phyloP scores from a whole-genome alignment of 2,113 vertebrate genomes.

The Garra rufa region DNA sequence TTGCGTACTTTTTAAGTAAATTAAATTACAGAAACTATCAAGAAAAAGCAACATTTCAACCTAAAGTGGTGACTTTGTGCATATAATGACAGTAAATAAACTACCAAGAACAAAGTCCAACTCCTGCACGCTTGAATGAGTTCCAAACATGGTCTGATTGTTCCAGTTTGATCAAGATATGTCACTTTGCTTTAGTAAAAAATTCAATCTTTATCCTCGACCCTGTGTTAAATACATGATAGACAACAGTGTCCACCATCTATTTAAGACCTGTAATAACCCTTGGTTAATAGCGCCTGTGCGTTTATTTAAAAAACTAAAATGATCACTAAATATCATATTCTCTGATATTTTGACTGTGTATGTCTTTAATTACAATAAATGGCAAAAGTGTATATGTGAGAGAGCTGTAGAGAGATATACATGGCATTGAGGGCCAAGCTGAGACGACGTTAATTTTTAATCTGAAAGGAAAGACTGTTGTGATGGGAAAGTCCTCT shows the following conservation, averaged over 20 bases:
- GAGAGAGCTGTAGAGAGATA: constrained; percentile 5
- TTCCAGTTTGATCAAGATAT: constrained; percentile 12
- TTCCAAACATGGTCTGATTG: constrained; percentile 27
- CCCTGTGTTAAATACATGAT: background rate
- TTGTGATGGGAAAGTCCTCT: constrained; percentile 46
- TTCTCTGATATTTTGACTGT: background rate
- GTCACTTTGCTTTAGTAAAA: background rate
- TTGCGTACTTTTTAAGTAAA: background rate
- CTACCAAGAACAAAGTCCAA: constrained; percentile 48
- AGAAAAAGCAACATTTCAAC: background rate
- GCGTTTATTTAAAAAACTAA: background rate
- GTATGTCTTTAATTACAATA: background rate
- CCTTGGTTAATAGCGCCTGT: background rate
- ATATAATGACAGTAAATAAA: constrained; percentile 39
- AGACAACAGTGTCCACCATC: background rate
- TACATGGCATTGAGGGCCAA: constrained; percentile 23
- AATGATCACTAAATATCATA: background rate
- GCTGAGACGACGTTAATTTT: constrained; percentile 55
- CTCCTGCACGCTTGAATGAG: background rate
- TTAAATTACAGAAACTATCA: background rate
- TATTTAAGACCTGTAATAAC: background rate
- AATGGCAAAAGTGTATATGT: background rate
- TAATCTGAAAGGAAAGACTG: constrained; percentile 49
- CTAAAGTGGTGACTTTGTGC: background rate
- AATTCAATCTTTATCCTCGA: background rate